A percentile compares a stretch with the other conserved stretches of the same genome.
Evolutionary conservation across 1,140 invertebrate genomes (phyloP).

Genomic region (Eumeta japonica): DNA sequence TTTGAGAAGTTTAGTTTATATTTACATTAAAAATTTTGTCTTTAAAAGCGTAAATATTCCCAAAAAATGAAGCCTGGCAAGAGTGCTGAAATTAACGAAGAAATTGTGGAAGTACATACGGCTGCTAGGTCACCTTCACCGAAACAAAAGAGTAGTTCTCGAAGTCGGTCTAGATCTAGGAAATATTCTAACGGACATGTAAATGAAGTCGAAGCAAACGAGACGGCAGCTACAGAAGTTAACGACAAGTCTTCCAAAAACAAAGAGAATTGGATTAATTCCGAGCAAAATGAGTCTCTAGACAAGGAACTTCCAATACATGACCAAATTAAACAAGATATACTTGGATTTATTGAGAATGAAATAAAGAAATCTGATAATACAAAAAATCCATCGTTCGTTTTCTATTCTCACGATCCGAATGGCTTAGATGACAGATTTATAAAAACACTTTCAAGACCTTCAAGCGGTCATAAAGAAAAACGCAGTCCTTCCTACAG

Average conservation of each 20-base stretch:
- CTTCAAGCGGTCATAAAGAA: constrained; percentile 50
- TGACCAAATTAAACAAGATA: constrained; percentile 61
- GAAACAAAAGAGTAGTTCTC: constrained; percentile 29
- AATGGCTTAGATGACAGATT: constrained; percentile 50
- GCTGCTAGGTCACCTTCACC: constrained; percentile 40
- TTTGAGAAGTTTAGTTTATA: background rate
- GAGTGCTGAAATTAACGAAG: constrained; percentile 36
- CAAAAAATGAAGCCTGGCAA: constrained; percentile 46
- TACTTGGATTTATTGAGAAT: constrained; percentile 60
- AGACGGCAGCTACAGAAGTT: constrained; percentile 14
- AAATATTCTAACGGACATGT: constrained; percentile 43
- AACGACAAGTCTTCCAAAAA: constrained; percentile 25
- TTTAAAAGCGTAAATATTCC: background rate
- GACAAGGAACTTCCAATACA: constrained; percentile 58
- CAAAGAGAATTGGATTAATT: constrained; percentile 48
- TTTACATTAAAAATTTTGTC: background rate
- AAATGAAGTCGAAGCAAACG: constrained; percentile 16
- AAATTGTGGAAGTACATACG: constrained; percentile 43
- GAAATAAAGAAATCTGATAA: constrained; percentile 58
- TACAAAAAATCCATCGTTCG: constrained; percentile 45
- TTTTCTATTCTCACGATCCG: constrained; percentile 53
- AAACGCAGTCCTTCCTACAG: constrained; percentile 51
- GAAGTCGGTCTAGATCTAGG: constrained; percentile 31
- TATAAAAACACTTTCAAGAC: constrained; percentile 42
- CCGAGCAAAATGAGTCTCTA: constrained; percentile 53